A percentile compares a stretch with the other conserved stretches of the same genome.
Evolutionary conservation across 2,888 invertebrate species (phyloP).

Genomic region (Elysia crispata): DNA sequence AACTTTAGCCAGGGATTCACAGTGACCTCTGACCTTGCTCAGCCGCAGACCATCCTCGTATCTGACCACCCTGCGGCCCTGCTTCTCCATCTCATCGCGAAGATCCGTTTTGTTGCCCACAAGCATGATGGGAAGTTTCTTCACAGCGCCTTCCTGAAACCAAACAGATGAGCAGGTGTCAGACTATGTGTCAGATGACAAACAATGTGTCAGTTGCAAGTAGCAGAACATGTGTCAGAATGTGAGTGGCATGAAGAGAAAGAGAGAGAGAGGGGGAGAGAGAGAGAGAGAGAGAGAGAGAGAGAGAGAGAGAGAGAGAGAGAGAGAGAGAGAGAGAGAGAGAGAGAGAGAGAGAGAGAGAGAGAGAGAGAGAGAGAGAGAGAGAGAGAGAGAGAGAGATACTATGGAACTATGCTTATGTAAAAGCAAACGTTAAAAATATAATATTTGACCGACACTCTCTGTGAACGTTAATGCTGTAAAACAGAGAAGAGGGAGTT

Average conservation of each 20-base stretch:
- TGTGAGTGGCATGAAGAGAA: not conserved
- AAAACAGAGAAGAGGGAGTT: no score
- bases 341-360: conserved; percentile 14
- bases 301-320: not conserved
- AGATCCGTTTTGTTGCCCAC: conserved; percentile 82
- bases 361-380: conserved; percentile 19
- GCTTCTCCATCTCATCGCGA: conserved; percentile 75
- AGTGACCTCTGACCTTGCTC: conserved; percentile 76
- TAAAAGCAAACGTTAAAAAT: no score
- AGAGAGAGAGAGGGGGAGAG: conserved; percentile 1
- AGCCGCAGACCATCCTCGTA: conserved; percentile 78
- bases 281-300: not conserved
- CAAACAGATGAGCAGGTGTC: no score
- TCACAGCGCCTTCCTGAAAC: conserved; percentile 79
- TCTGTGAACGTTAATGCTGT: no score
- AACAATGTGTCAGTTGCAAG: not conserved
- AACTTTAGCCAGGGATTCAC: no score
- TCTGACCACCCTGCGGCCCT: conserved; percentile 70
- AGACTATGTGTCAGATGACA: not conserved
- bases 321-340: conserved; percentile 10
- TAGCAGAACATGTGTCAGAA: not conserved
- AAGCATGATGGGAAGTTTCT: conserved; percentile 81
- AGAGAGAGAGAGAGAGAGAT: conserved; percentile 14
- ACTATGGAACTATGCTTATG: not conserved
- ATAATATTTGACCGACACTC: no score